Conservation (phyloP, 1,140 invertebrate genomes). For the Diachasma alloeum region DNA sequence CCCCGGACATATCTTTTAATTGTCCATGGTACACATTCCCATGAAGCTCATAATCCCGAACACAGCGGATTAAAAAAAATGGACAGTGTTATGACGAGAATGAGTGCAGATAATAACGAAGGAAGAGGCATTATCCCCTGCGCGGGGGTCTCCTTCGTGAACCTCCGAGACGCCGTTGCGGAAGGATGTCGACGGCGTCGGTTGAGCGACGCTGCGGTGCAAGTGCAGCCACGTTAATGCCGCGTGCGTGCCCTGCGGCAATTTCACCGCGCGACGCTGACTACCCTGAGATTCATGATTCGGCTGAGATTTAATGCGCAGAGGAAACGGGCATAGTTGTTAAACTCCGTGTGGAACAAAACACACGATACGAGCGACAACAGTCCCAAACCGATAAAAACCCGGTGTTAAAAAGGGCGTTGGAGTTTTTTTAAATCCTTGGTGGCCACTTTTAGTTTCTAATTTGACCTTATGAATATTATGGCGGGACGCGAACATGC, state of each 20-base stretch:
- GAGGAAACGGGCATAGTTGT: constrained; percentile 20
- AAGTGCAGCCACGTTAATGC: constrained; percentile 23
- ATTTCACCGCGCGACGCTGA: constrained; percentile 45
- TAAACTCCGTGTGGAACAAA: constrained; percentile 46
- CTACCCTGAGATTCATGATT: constrained; percentile 19
- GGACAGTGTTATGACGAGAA: not conserved
- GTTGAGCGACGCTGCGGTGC: constrained; percentile 11
- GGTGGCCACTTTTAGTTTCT: too few species aligned
- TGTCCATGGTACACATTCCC: not conserved
- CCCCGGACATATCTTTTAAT: constrained; percentile 16
- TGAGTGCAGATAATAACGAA: not conserved
- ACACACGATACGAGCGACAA: constrained; percentile 35
- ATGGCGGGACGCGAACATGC: too few species aligned
- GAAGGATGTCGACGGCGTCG: constrained; percentile 9
- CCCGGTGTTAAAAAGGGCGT: not conserved
- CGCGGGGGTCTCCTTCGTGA: not conserved
- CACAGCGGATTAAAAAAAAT: not conserved
- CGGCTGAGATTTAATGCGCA: constrained; percentile 1
- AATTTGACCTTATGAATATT: too few species aligned
- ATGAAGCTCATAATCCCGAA: not conserved
- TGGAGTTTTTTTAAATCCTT: too few species aligned
- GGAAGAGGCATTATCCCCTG: not conserved
- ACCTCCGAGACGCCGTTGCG: not conserved
- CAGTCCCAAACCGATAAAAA: constrained; percentile 19
- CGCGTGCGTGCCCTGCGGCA: constrained; percentile 53